Base-by-base conservation (phyloP, 2,888 invertebrate genomes). In the Andrena chrysosceles region DNA sequence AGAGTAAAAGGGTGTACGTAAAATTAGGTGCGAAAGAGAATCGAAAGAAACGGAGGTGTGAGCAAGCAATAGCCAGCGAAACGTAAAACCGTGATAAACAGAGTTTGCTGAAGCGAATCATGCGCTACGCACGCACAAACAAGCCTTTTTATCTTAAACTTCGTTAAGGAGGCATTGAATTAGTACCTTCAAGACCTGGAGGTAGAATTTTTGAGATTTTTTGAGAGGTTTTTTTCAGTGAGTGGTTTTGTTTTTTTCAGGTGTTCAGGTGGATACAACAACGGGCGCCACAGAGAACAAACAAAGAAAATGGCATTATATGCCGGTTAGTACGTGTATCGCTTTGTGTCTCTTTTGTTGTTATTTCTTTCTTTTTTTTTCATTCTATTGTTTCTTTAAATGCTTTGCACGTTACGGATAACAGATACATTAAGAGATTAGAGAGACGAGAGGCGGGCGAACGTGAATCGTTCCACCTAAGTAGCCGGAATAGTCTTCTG, bases 111-210 rank as follows among this genome's bases (percentile, higher is more conserved):
- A 73, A 59, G 81, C 92, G 91, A 59, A 60, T 56, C 56, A 56
- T 92, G 93, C 92, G 87, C 67, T 72, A 93, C 91, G 89, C 91
- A 89, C 87, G 89, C 68, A 49, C 23, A 75, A 92, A 90, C 91
- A 92, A 92, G 91, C 89, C n/a, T 79, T 42, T 71, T 89, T 88
- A 84, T 90, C 88, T 89, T 88, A 90, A 91, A 91, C 85, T 91
- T 91, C 87, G 90, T 89, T 91, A 92, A 93, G 91, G 93, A 92
- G 91, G 91, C 91, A 91, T 92, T 91, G 92, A 92, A 91, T 92
- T 92, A 93, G 91, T 93, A 93, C 93, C 93, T 93, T 93, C 93
- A 93, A 93, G 92, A 93, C 93, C 93, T 93, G 93, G 91, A 93
- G 92, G 91, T 92, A 92, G 93, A 93, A 91, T 91, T 93, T 92